Conservation (phyloP, 2,797 vertebrate species). For the Catamblyrhynchus diadema region DNA sequence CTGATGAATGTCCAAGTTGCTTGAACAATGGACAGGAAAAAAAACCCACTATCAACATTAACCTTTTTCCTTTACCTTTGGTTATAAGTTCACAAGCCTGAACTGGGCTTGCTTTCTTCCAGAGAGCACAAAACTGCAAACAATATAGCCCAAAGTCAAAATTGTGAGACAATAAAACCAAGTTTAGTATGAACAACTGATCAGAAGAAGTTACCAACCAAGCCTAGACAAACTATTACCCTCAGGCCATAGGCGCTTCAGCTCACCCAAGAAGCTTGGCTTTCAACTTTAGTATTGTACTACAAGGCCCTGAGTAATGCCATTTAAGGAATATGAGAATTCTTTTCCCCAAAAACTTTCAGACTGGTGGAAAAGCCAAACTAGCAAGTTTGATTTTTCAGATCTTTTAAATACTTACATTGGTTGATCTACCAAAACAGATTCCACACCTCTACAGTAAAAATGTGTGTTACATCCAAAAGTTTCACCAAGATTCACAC, state of each 20-base stretch:
- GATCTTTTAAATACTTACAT: background rate
- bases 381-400: background rate
- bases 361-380: background rate
- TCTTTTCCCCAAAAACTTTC: background rate
- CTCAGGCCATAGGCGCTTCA: background rate
- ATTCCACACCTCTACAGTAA: background rate
- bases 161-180: background rate
- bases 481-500: background rate
- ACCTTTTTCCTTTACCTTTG: background rate
- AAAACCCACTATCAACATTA: background rate
- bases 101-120: background rate
- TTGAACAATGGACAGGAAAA: background rate
- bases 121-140: background rate
- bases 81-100: background rate
- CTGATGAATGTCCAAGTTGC: background rate
- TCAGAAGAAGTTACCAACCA: background rate
- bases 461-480: background rate
- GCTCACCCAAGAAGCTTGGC: background rate
- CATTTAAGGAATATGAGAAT: background rate
- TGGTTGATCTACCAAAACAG: background rate
- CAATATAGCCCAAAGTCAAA: background rate
- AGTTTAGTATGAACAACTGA: background rate
- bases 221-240: background rate
- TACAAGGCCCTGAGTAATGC: background rate
- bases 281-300: background rate